Evolutionary conservation across 2,888 invertebrate species (phyloP).

Genomic region (Agapostemon virescens): DNA sequence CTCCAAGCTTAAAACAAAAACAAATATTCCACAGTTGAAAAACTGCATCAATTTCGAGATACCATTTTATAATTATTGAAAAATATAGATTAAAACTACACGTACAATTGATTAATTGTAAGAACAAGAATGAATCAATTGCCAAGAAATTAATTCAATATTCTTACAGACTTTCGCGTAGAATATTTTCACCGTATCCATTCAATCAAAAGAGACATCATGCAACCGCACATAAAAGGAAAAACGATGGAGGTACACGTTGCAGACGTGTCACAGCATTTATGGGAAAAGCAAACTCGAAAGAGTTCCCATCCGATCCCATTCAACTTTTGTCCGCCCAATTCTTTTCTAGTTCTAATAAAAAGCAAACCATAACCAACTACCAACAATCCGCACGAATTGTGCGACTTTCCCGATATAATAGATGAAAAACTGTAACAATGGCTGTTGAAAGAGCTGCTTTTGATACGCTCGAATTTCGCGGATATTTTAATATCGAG

Average conservation of each 20-base stretch:
- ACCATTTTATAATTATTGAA: no score
- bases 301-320: neutral
- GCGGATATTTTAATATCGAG: conserved; percentile 1
- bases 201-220: neutral
- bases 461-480: neutral
- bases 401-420: neutral
- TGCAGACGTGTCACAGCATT: neutral
- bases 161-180: neutral
- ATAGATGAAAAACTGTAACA: neutral
- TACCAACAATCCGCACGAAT: neutral
- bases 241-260: neutral
- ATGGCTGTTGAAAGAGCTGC: neutral
- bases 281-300: neutral
- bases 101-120: no score
- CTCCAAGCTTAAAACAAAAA: no score
- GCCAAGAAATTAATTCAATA: no score
- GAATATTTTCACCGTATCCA: neutral
- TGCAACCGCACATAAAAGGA: neutral
- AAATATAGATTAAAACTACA: no score
- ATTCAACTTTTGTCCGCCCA: neutral
- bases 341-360: neutral
- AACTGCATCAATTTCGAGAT: no score
- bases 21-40: no score
- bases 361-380: neutral
- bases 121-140: no score